A percentile compares a stretch with the other conserved stretches of the same genome.
These are phyloP conservation scores for Drosophila prosaltans DNA, from an alignment of 1,140 invertebrate species.

Conservation along the genomic window DNA sequence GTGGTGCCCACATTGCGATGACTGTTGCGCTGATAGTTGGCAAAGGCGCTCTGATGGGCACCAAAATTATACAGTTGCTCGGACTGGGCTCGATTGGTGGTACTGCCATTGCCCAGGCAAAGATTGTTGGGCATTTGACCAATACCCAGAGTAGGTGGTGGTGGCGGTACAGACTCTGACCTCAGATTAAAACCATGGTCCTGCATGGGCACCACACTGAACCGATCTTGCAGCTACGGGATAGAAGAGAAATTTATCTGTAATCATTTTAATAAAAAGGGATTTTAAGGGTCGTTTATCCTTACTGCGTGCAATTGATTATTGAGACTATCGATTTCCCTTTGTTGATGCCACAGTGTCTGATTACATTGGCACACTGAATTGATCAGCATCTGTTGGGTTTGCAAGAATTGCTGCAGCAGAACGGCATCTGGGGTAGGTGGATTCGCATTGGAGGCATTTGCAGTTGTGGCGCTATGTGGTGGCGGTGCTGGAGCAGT, in stretches of 20 bases:
- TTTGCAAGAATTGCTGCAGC: slow-evolving; percentile 85
- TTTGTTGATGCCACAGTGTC: slow-evolving; percentile 86
- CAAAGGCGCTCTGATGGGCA: slow-evolving; percentile 64
- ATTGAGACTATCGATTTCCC: slow-evolving; percentile 84
- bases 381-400: slow-evolving; percentile 86
- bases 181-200: slow-evolving; percentile 61
- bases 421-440: slow-evolving; percentile 73
- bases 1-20: slow-evolving; percentile 46
- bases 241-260: background rate
- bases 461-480: slow-evolving; percentile 44
- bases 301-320: slow-evolving; percentile 71
- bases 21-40: slow-evolving; percentile 71
- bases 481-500: slow-evolving; percentile 17
- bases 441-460: slow-evolving; percentile 46
- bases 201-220: slow-evolving; percentile 51
- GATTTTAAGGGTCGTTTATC: background rate
- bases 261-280: background rate
- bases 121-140: slow-evolving; percentile 65
- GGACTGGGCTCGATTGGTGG: slow-evolving; percentile 69
- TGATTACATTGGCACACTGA: slow-evolving; percentile 87
- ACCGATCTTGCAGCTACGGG: slow-evolving; percentile 72
- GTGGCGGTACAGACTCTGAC: slow-evolving; percentile 75
- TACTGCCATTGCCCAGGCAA: slow-evolving; percentile 40
- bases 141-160: slow-evolving; percentile 33
- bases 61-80: slow-evolving; percentile 68